Percentiles rank a stretch among this genome's conserved stretches.
Conservation (phyloP, 2,888 invertebrate species). For the Folsomia manolachei region DNA sequence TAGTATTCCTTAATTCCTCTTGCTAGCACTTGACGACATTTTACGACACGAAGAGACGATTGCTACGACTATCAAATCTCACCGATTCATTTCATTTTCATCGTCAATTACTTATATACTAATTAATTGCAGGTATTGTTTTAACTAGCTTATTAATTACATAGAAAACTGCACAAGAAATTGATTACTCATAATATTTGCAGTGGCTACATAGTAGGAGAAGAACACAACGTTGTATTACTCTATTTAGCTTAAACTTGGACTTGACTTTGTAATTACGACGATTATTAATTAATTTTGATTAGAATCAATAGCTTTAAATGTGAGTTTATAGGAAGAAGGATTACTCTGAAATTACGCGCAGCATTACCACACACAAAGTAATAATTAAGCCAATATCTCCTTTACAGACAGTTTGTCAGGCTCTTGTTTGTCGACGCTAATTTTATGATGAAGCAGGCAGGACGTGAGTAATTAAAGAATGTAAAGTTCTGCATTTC, state of each 20-base stretch:
- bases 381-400: too few species aligned
- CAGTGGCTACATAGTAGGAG: not conserved
- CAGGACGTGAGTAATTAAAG: too few species aligned
- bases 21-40: not conserved
- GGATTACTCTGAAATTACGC: too few species aligned
- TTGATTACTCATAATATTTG: not conserved
- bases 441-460: too few species aligned
- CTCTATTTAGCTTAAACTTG: not conserved
- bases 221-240: not conserved
- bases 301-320: too few species aligned
- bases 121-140: not conserved
- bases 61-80: not conserved
- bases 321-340: too few species aligned
- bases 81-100: too few species aligned
- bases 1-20: not conserved
- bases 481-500: too few species aligned
- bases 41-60: not conserved
- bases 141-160: not conserved
- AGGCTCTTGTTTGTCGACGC: too few species aligned
- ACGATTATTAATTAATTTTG: too few species aligned
- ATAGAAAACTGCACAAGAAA: constrained; percentile 1
- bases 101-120: not conserved
- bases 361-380: too few species aligned
- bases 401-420: too few species aligned
- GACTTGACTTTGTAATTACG: constrained; percentile 7